A percentile compares a stretch with the other conserved stretches of the same genome.
Evolutionary conservation across 1,140 invertebrate species (phyloP).

Genomic region (Tetramorium parvispinum): DNA sequence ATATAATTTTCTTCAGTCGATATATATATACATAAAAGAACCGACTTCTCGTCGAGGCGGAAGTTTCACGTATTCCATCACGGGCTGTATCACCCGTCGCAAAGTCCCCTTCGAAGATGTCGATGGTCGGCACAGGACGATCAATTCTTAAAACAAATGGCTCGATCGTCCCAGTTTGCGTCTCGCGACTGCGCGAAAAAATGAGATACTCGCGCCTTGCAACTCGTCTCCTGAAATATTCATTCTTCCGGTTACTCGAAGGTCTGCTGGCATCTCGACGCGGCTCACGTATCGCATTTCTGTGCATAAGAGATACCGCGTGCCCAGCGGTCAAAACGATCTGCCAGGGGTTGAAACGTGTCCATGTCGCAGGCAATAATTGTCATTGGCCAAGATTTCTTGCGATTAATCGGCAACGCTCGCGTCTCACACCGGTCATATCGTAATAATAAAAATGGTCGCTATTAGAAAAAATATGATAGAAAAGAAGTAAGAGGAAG

Average conservation of each 20-base stretch:
- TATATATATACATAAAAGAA: too few relatives aligned
- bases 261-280: neutral
- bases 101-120: constrained; percentile 4
- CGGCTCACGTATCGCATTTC: constrained; percentile 48
- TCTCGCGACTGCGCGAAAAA: constrained; percentile 45
- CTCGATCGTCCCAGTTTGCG: constrained; percentile 53
- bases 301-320: constrained; percentile 42
- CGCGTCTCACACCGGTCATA: neutral
- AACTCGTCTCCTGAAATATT: constrained; percentile 57
- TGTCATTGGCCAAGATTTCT: constrained; percentile 28
- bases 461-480: neutral
- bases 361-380: neutral
- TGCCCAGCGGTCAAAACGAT: constrained; percentile 30
- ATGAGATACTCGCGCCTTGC: constrained; percentile 49
- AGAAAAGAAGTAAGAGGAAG: neutral
- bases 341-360: neutral
- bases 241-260: constrained; percentile 50
- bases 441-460: neutral
- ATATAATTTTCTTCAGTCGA: neutral
- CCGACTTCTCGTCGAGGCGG: neutral
- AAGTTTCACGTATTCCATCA: constrained; percentile 1
- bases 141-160: constrained; percentile 63
- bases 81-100: neutral
- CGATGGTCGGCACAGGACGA: constrained; percentile 30
- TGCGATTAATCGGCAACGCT: neutral